Evolutionary conservation across 2,113 vertebrate genomes (phyloP), one percentile per base, ranked within the genome.

Genomic region (Pholis gunnellus): DNA sequence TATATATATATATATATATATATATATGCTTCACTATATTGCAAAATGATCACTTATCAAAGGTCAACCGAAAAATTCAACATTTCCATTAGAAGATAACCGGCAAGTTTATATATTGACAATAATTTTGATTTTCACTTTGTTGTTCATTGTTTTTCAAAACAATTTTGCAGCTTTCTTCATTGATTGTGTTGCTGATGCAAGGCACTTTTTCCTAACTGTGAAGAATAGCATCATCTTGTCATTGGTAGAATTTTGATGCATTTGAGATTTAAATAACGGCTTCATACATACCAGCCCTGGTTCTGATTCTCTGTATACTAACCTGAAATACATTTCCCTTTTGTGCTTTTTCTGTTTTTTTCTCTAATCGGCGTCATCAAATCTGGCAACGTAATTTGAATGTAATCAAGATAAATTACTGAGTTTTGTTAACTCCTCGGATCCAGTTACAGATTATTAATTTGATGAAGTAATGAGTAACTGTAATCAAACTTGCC

Each of bases 331-430:
- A 60, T 3, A 20, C 22, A 13, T 64, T 64, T 60, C 34, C 44
- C 8, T 52, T 52, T 15, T 27, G 44, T 52, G 5, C 1, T 7
- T 60, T 29, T 44, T 25, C 3, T 2, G 9, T 56, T 46, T 18
- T 18, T 14, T 46, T 29, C 15, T 68, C 10, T 68, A 31, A 31
- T 34, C 25, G 1, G 20, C 4, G 2, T 44, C 61, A 1, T 65
- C 1, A 46, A 59, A 70, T 50, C 63, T 40, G 52, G 36, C 15
- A 8, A 44, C 4, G 27, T 46, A 0, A 36, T 64, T 56, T 15
- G 14, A 70, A 10, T 72, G 44, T 63, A 18, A 34, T 78, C 69
- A 56, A 71, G 61, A 60, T 44, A 52, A 57, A 61, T 73, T 42
- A 31, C 60, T 71, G 36, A 29, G 31, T 15, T 69, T 52, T 52